These are phyloP conservation scores for Cheilinus undulatus DNA, from an alignment of 2,113 vertebrate species.

Conservation along the genomic window DNA sequence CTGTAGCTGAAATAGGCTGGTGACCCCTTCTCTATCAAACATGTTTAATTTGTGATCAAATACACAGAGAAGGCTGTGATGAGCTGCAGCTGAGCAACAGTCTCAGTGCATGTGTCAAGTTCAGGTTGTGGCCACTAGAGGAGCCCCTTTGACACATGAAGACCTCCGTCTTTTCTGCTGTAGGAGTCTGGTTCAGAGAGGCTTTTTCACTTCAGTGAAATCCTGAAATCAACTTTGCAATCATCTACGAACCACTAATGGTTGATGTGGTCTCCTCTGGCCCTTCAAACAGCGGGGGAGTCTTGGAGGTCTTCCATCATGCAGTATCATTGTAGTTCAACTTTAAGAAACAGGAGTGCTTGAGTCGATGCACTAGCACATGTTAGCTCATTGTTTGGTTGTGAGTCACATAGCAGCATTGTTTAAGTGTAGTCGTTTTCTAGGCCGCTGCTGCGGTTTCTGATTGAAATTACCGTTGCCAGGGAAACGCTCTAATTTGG, in stretches of 20 bases:
- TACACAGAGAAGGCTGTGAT: too few species aligned
- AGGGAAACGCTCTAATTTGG: constrained; percentile 82
- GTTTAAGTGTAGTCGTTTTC: constrained; percentile 65
- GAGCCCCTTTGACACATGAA: constrained; percentile 69
- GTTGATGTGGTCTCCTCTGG: constrained; percentile 16
- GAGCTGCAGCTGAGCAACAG: neutral
- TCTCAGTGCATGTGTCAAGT: constrained; percentile 34
- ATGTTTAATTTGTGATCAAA: too few species aligned
- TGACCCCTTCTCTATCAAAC: too few species aligned
- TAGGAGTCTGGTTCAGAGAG: neutral
- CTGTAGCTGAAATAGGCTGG: too few species aligned
- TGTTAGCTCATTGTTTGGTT: constrained; percentile 38
- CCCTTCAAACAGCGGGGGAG: constrained; percentile 4
- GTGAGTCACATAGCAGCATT: constrained; percentile 42
- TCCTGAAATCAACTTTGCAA: constrained; percentile 16
- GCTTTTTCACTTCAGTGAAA: constrained; percentile 27
- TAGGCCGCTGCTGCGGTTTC: constrained; percentile 66
- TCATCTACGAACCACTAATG: constrained; percentile 32
- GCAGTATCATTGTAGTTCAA: neutral
- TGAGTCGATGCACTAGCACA: neutral
- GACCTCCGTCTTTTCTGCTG: constrained; percentile 2
- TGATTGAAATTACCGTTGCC: constrained; percentile 79
- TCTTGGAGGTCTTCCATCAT: constrained; percentile 19
- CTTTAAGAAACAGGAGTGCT: neutral
- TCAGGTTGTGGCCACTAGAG: constrained; percentile 74